Conservation (phyloP, 2,888 invertebrate genomes). For the Clivina fossor region DNA sequence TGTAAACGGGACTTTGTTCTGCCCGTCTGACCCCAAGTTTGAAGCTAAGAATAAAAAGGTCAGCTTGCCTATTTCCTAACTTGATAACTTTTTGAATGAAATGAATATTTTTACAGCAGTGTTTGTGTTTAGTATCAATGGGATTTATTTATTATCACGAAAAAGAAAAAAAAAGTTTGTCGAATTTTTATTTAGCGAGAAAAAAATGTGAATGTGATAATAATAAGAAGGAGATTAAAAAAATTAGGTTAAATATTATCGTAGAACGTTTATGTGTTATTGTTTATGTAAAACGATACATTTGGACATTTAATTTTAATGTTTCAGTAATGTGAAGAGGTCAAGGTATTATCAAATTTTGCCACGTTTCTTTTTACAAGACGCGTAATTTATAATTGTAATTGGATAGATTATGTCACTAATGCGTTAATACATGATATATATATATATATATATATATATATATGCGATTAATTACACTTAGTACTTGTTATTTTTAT, state of each 20-base stretch:
- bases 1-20: constrained; percentile 13
- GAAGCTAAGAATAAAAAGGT: constrained; percentile 27
- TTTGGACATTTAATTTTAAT: constrained; percentile 21
- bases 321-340: neutral
- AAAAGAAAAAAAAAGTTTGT: constrained; percentile 17
- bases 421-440: too few relatives aligned
- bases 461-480: too few relatives aligned
- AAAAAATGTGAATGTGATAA: constrained; percentile 26
- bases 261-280: constrained; percentile 20
- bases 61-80: constrained; percentile 16
- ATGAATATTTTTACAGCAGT: constrained; percentile 4
- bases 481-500: too few relatives aligned
- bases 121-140: constrained; percentile 17
- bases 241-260: constrained; percentile 31
- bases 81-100: constrained; percentile 29
- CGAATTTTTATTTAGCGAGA: constrained; percentile 12
- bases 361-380: constrained; percentile 15
- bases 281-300: constrained; percentile 22
- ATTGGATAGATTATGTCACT: too few relatives aligned
- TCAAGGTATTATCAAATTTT: constrained; percentile 31
- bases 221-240: constrained; percentile 7
- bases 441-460: too few relatives aligned
- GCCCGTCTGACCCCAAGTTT: constrained; percentile 6
- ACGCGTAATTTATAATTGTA: too few relatives aligned
- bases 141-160: constrained; percentile 13